These are phyloP conservation scores for Holothuria glaberrima DNA, from an alignment of 35 echinoderm and acorn worm genomes.

Conservation along the genomic window DNA sequence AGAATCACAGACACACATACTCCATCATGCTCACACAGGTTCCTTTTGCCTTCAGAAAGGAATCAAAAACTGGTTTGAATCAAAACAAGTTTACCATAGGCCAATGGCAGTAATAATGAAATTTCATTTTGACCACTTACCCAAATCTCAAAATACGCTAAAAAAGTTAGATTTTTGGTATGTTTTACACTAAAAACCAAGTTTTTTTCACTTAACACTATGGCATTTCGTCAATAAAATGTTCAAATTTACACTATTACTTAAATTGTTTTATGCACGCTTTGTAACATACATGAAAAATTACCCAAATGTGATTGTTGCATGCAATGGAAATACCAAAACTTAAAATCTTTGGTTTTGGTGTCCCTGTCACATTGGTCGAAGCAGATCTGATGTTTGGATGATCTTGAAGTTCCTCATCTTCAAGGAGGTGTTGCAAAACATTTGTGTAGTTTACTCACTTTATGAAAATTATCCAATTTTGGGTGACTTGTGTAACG, in stretches of 20 bases:
- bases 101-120: background rate
- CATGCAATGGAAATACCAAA: slow-evolving; percentile 2
- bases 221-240: background rate
- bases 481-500: background rate
- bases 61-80: background rate
- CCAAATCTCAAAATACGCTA: background rate
- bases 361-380: background rate
- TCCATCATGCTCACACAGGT: too few relatives aligned
- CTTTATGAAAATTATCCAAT: background rate
- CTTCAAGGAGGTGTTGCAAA: slow-evolving; percentile 1
- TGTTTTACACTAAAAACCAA: background rate
- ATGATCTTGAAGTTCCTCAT: slow-evolving; percentile 7
- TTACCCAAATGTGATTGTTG: too few relatives aligned
- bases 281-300: background rate
- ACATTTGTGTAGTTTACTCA: background rate
- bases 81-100: background rate
- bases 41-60: too few relatives aligned
- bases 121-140: background rate
- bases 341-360: slow-evolving; percentile 14
- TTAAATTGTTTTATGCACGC: background rate
- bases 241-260: slow-evolving; percentile 3
- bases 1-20: too few relatives aligned
- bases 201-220: background rate
- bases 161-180: background rate
- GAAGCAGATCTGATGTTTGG: background rate